phyloP scores from a whole-genome alignment of 2,888 invertebrate species.

The Enchytraeus crypticus region DNA sequence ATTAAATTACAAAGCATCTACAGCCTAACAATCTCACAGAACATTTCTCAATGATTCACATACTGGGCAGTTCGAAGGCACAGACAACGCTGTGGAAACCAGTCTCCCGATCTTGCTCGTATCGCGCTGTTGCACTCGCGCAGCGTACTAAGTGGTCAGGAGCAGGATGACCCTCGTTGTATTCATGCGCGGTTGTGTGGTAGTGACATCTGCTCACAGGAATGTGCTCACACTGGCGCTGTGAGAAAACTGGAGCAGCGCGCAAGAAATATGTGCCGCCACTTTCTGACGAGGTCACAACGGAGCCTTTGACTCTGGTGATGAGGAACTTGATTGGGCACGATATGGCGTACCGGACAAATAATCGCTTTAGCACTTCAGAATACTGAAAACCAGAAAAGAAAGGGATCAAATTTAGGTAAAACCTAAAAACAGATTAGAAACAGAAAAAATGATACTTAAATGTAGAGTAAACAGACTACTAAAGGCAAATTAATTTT shows the following conservation, averaged over 20 bases:
- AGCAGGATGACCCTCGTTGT: constrained; percentile 34
- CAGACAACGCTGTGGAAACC: constrained; percentile 56
- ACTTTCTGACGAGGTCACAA: constrained; percentile 18
- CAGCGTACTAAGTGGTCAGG: constrained; percentile 41
- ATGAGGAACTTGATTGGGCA: constrained; percentile 64
- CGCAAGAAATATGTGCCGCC: constrained; percentile 53
- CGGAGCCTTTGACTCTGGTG: constrained; percentile 36
- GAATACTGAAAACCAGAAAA: constrained; percentile 64
- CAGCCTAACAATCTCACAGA: too few relatives aligned
- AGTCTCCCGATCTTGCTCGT: constrained; percentile 53
- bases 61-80: too few relatives aligned
- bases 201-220: constrained; percentile 63
- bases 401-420: too few relatives aligned
- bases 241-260: constrained; percentile 60
- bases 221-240: constrained; percentile 60
- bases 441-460: too few relatives aligned
- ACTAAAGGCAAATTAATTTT: too few relatives aligned
- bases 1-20: too few relatives aligned
- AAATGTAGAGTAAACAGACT: too few relatives aligned
- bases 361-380: constrained; percentile 48
- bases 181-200: constrained; percentile 50
- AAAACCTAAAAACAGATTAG: too few relatives aligned
- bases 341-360: constrained; percentile 51
- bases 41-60: too few relatives aligned
- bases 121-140: constrained; percentile 41